phyloP scores from a whole-genome alignment of 2,797 vertebrate genomes.

The Gouania willdenowi region DNA sequence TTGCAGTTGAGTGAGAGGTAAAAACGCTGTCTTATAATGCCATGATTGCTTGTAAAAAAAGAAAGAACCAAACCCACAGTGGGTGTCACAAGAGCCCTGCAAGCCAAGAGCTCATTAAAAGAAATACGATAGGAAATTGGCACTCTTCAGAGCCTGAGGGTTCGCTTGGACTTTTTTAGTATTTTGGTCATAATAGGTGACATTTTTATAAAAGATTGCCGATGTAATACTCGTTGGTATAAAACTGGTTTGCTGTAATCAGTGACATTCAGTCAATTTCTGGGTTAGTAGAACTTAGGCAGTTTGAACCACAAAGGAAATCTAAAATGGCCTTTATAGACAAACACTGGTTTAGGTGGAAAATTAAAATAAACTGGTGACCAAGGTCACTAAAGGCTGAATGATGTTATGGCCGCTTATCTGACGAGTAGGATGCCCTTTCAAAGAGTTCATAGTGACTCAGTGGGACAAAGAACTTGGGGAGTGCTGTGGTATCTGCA shows the following conservation, averaged over 20 bases:
- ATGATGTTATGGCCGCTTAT: too few species aligned
- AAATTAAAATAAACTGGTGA: too few species aligned
- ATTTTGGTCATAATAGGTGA: slow-evolving; percentile 48
- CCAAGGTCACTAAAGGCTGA: too few species aligned
- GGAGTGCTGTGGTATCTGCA: too few species aligned
- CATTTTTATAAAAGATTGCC: slow-evolving; percentile 50
- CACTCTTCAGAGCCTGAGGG: slow-evolving; percentile 35
- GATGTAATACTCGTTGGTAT: slow-evolving; percentile 14
- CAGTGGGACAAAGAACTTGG: too few species aligned
- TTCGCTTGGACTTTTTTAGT: slow-evolving; percentile 25
- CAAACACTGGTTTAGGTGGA: too few species aligned
- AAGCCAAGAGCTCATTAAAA: slow-evolving; percentile 80
- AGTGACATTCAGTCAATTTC: slow-evolving; percentile 13
- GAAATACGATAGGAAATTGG: slow-evolving; percentile 48
- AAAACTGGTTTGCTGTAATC: slow-evolving; percentile 16
- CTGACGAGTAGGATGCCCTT: too few species aligned
- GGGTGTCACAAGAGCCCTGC: slow-evolving; percentile 62
- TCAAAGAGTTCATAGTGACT: too few species aligned
- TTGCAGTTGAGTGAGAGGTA: slow-evolving; percentile 12
- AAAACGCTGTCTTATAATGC: slow-evolving; percentile 6
- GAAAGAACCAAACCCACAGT: slow-evolving; percentile 36
- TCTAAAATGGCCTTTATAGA: neutral
- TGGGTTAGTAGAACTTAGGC: slow-evolving; percentile 4
- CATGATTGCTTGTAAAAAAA: slow-evolving; percentile 10
- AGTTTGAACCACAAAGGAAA: neutral